A percentile compares a stretch with the other conserved stretches of the same genome.
Evolutionary conservation across 1,140 invertebrate genomes (phyloP).

Genomic region (Leptopilina boulardi): DNA sequence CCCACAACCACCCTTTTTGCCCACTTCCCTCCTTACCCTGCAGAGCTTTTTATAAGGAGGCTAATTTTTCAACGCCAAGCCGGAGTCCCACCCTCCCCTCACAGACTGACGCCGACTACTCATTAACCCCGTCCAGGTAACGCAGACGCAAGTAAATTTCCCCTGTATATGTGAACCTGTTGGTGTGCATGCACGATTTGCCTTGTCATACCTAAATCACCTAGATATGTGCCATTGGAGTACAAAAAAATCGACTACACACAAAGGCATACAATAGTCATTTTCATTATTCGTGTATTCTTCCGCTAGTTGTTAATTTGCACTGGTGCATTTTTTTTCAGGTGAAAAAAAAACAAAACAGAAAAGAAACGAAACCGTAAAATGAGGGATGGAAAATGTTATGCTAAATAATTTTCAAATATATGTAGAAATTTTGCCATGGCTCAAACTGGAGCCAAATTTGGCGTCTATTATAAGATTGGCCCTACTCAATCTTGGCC

Average conservation of each 20-base stretch:
- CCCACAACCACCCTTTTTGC: conserved; percentile 43
- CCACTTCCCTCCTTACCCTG: conserved; percentile 34
- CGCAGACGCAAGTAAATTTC: background rate
- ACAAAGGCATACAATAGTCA: background rate
- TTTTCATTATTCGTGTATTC: background rate
- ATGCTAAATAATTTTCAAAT: background rate
- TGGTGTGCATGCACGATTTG: conserved; percentile 29
- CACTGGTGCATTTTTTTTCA: background rate
- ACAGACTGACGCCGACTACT: conserved; percentile 23
- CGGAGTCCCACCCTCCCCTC: background rate
- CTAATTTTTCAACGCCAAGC: conserved; percentile 25
- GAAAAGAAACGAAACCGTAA: background rate
- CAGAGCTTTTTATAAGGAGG: conserved; percentile 5
- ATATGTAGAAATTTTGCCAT: no score
- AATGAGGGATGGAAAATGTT: no score
- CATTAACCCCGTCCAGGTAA: conserved; percentile 20
- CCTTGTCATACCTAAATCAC: conserved; percentile 31
- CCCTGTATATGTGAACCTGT: background rate
- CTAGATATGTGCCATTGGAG: conserved; percentile 33
- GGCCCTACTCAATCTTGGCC: no score
- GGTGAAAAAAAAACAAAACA: no score
- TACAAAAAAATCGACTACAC: conserved; percentile 20
- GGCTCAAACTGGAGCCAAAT: no score
- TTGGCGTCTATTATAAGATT: no score
- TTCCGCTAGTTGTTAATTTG: background rate